phyloP scores from a whole-genome alignment of 2,797 vertebrate genomes.

The Acipenser ruthenus region DNA sequence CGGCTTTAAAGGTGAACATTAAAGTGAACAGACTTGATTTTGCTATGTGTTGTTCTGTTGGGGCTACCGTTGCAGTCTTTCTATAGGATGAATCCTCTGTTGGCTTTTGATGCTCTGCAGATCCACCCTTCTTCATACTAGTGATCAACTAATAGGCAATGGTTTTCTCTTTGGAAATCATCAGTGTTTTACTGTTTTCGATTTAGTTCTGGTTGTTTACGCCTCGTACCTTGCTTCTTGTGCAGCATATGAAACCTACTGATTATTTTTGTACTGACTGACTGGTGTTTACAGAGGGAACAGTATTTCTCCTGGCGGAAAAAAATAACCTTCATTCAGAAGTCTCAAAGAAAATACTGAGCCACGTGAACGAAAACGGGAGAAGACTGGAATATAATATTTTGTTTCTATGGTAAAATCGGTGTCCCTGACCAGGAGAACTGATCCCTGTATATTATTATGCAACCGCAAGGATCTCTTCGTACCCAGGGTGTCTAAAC shows the following conservation, averaged over 20 bases:
- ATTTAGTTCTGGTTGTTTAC: conserved; percentile 81
- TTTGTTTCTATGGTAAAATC: conserved; percentile 89
- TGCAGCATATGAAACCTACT: conserved; percentile 84
- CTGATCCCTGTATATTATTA: conserved; percentile 97
- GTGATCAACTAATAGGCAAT: conserved; percentile 85
- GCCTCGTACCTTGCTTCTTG: conserved; percentile 69
- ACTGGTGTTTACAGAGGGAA: conserved; percentile 57
- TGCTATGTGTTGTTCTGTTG: conserved; percentile 62
- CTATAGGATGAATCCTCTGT: conserved; percentile 86
- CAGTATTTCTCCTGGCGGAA: conserved; percentile 73
- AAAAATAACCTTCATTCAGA: conserved; percentile 64
- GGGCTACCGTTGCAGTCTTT: conserved; percentile 80
- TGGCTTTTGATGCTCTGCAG: conserved; percentile 88
- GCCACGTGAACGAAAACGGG: conserved; percentile 82
- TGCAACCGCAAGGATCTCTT: conserved; percentile 97
- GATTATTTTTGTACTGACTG: conserved; percentile 65
- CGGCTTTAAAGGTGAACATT: conserved; percentile 45
- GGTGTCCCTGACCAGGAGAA: conserved; percentile 86
- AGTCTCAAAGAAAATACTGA: conserved; percentile 70
- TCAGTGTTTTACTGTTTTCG: conserved; percentile 69
- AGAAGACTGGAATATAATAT: conserved; percentile 81
- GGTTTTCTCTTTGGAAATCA: conserved; percentile 77
- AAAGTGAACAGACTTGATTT: conserved; percentile 60
- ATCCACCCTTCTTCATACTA: conserved; percentile 82
- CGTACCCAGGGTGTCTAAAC: conserved; percentile 98